Base-by-base conservation (phyloP, 2,888 invertebrate genomes). In the Eretmocerus hayati region DNA sequence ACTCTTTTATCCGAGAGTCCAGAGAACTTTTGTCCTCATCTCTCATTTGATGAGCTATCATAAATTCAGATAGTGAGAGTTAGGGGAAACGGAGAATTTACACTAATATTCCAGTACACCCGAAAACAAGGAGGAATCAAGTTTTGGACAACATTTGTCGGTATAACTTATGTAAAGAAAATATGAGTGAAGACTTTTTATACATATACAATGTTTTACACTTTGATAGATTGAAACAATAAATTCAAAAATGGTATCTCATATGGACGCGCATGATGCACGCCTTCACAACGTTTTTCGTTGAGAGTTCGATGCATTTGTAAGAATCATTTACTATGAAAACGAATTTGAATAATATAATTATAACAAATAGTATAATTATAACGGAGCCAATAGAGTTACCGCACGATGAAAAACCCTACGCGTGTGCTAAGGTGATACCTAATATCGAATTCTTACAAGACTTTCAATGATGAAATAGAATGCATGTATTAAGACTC, bases 181-280 rank as follows among this genome's bases (percentile, higher is more conserved):
- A 9, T 26, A 26, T 9, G 6, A 26, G 26, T 26, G 26, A 26
- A 26, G 11, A 26, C 6, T 26, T 26, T 26, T 26, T 26, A 11
- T 26, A 11, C 26, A 42, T 56, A 57, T 56, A 54, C 50, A 43
- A 54, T 57, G 56, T 57, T 58, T 61, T 58, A 58, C 53, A 56
- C 52, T 53, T 54, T 53, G 53, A 52, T 56, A 55, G 18, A n/a
- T 22, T 21, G 31, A 36, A 31, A 32, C 30, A 37, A 39, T 23
- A 9, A 46, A 46, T 8, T 2, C 21, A 36, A 16, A 23, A 18
- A 37, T 33, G 16, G 46, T 48, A 48, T 53, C 23, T 47, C 48
- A 51, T 20, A 49, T 35, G 19, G 39, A 30, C 43, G 47, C 39
- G 26, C 23, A 37, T 42, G 21, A 39, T 26, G 26, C 35, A 48